Conservation (phyloP, 2,888 invertebrate species). For the Steinernema hermaphroditum region DNA sequence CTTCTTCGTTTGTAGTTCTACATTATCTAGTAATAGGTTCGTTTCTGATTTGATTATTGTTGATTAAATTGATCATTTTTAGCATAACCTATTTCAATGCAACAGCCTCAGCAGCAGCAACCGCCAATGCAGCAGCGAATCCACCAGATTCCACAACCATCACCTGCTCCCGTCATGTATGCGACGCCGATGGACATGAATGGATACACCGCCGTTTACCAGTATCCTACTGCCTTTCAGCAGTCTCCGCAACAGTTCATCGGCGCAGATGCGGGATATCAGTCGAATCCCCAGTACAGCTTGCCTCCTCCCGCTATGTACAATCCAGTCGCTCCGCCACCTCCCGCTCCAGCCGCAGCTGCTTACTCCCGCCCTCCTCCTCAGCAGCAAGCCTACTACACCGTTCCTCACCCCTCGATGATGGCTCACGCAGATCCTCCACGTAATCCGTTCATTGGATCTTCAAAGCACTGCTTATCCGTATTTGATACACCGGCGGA, state of each 20-base stretch:
- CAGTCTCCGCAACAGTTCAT: conserved; percentile 24
- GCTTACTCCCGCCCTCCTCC: conserved; percentile 2
- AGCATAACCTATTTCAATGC: background rate
- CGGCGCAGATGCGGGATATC: background rate
- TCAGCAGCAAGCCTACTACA: background rate
- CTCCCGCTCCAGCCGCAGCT: background rate
- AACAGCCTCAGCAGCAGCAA: conserved; percentile 11
- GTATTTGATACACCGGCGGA: conserved; percentile 20
- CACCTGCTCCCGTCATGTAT: conserved; percentile 6
- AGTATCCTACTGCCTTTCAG: conserved; percentile 2
- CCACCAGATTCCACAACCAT: conserved; percentile 4
- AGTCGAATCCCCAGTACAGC: conserved; percentile 5
- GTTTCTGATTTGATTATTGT: background rate
- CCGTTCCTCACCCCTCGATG: conserved; percentile 10
- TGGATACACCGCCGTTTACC: conserved; percentile 1
- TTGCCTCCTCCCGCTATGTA: conserved; percentile 16
- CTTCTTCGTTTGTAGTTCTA: background rate
- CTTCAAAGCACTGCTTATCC: conserved; percentile 6
- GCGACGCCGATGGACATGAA: conserved; percentile 21
- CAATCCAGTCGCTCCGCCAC: background rate
- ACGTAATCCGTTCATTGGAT: background rate
- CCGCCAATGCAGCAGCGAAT: conserved; percentile 25
- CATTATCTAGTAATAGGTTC: background rate
- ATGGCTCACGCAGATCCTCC: background rate
- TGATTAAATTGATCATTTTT: background rate